Base-by-base conservation (phyloP, 2,113 vertebrate species). In the Morphnarchus princeps region DNA sequence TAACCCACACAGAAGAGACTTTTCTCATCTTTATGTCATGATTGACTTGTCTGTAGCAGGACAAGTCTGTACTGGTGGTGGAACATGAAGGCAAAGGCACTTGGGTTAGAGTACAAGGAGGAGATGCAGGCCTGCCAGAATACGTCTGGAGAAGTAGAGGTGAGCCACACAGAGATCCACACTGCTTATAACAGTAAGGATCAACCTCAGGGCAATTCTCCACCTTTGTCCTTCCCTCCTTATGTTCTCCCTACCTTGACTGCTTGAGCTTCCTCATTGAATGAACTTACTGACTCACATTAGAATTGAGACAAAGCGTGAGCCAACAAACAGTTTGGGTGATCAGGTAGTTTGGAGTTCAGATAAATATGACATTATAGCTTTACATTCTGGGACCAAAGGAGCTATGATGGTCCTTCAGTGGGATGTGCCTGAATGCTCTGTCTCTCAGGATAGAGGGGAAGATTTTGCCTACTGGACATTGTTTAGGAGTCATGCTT, bases 11-110 rank as follows among this genome's bases (percentile, higher is more conserved):
- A 43, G 54, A 62, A 52, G 15, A 50, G 49, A 11, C 29, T 74
- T 73, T 84, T 66, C 28, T 69, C 28, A 15, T 22, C 42, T 74
- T n/a, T 79, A 24, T 52, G 43, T 40, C 49, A 40, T n/a, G 34
- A 57, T 43, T 73, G 34, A 45, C 59, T 59, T 78, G 52, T 25
- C 32, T 2, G 1, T 31, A 54, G 26, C 65, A 73, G 47, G 71
- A 54, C 0, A 3, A 43, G n/a, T 57, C 28, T 38, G 15, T 73
- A 15, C n/a, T 1, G 0, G 7, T 88, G 36, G 21, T n/a, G 42
- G 36, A 29, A 79, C 31, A 17, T n/a, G 6, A 84, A 80, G 25
- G 20, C 36, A 83, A 49, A 67, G 5, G 17, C 36, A 32, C 17
- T 28, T 57, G 66, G 17, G 8, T 73, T 73, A 62, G 47, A 73